These are phyloP conservation scores for Gallinago media DNA, from an alignment of 2,113 vertebrate genomes.

Conservation along the genomic window DNA sequence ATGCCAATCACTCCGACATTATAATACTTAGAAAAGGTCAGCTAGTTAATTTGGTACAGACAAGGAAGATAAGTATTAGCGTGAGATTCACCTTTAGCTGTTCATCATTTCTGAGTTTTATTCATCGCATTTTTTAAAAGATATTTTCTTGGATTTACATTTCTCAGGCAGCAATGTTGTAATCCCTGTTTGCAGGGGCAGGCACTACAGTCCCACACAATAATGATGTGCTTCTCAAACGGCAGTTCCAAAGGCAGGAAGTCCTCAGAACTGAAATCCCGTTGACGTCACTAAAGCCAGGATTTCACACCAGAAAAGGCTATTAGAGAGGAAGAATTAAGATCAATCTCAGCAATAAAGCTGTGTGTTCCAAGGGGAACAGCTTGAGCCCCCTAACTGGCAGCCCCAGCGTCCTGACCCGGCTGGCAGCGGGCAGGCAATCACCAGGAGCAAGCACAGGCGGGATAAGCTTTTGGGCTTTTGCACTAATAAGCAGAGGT, in stretches of 20 bases:
- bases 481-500: background rate
- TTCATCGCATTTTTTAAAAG: background rate
- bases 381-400: background rate
- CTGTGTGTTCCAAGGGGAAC: background rate
- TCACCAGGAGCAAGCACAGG: slow-evolving; percentile 1
- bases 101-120: background rate
- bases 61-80: background rate
- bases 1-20: background rate
- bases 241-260: background rate
- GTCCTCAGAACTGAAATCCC: background rate
- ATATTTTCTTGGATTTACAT: background rate
- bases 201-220: background rate
- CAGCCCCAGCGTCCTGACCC: slow-evolving; percentile 40
- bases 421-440: background rate
- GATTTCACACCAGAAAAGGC: background rate
- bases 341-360: slow-evolving; percentile 42
- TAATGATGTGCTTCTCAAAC: background rate
- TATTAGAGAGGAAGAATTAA: background rate
- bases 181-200: background rate
- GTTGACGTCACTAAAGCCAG: background rate
- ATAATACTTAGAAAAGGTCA: slow-evolving; percentile 8
- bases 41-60: background rate
- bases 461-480: background rate
- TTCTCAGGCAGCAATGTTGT: background rate
- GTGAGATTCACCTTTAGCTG: background rate